Evolutionary conservation across 1,140 invertebrate species (phyloP).

Genomic region (Brachionus koreanus): DNA sequence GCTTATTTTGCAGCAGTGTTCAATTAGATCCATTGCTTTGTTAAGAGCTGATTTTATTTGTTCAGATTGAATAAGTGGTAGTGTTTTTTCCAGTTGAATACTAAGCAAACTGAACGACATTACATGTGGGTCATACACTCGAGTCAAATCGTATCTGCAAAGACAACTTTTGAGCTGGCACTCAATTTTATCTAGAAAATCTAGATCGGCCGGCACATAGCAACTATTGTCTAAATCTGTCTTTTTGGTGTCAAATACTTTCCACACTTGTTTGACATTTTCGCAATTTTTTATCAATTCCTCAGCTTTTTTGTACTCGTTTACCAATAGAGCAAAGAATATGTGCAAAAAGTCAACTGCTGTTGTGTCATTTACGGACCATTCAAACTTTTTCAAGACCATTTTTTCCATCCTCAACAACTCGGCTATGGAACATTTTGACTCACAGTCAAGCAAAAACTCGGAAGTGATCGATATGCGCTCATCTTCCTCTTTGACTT

Average conservation of each 20-base stretch:
- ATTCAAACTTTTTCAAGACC: slow-evolving; percentile 56
- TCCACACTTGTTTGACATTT: neutral
- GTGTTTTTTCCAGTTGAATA: slow-evolving; percentile 20
- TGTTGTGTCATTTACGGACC: slow-evolving; percentile 52
- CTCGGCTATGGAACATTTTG: slow-evolving; percentile 55
- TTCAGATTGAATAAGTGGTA: neutral
- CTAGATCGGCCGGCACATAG: slow-evolving; percentile 28
- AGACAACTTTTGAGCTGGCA: slow-evolving; percentile 4
- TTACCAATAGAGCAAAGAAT: slow-evolving; percentile 19
- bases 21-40: neutral
- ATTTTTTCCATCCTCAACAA: slow-evolving; percentile 57
- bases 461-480: slow-evolving; percentile 55
- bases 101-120: slow-evolving; percentile 11
- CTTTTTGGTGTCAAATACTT: neutral
- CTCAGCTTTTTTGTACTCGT: neutral
- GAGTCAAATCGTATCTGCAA: slow-evolving; percentile 4
- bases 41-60: neutral
- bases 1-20: neutral
- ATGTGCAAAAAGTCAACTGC: slow-evolving; percentile 57
- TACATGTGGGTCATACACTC: neutral
- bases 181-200: slow-evolving; percentile 14
- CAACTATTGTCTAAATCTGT: neutral
- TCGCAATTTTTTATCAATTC: neutral
- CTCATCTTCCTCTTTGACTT: slow-evolving; percentile 59
- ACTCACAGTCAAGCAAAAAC: slow-evolving; percentile 54